These are phyloP conservation scores for Columba janthina DNA, from an alignment of 2,113 vertebrate species.

Conservation along the genomic window DNA sequence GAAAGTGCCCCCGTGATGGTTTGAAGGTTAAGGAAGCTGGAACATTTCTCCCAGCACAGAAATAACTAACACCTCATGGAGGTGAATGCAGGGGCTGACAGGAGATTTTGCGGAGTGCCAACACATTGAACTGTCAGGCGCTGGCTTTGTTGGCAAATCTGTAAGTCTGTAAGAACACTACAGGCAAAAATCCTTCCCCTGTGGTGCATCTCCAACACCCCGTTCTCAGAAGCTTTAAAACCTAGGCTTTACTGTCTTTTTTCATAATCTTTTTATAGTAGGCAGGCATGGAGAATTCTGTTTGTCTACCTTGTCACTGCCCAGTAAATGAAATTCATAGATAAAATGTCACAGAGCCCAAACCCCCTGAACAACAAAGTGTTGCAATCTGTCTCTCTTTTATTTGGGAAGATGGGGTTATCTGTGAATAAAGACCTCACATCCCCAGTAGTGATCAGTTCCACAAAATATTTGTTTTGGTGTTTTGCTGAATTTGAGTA, in stretches of 20 bases:
- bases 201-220: neutral
- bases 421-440: neutral
- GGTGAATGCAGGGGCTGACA: neutral
- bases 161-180: neutral
- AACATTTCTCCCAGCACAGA: neutral
- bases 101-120: neutral
- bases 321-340: neutral
- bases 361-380: neutral
- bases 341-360: neutral
- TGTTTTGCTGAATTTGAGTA: neutral
- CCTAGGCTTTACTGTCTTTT: neutral
- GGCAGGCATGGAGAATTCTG: neutral
- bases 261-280: neutral
- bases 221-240: neutral
- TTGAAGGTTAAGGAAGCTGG: neutral
- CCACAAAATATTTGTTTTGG: neutral
- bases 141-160: neutral
- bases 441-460: neutral
- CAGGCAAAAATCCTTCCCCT: neutral
- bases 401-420: neutral
- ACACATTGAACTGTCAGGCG: accelerated
- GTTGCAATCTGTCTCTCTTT: neutral
- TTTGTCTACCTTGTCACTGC: neutral
- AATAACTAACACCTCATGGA: accelerated
- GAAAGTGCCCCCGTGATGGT: neutral